Percentiles rank a stretch among this genome's conserved stretches.
Conservation (phyloP, 1,140 invertebrate species). For the Stratiolaelaps scimitus region DNA sequence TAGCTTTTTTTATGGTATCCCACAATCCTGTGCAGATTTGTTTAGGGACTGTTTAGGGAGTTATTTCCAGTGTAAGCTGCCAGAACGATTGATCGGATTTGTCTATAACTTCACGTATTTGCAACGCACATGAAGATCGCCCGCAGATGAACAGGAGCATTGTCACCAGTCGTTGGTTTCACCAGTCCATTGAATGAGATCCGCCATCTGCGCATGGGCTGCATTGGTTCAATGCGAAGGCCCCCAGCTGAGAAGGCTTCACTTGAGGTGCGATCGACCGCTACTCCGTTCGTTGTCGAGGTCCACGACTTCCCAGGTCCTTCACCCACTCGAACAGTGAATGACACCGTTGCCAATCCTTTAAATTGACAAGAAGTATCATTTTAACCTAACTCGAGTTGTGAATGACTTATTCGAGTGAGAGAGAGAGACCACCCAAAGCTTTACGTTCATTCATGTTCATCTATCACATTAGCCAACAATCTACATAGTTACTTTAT, state of each 20-base stretch:
- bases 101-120: neutral
- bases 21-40: too few species aligned
- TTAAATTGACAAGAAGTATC: too few species aligned
- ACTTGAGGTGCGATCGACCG: neutral
- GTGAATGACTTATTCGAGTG: neutral
- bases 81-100: too few species aligned
- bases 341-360: constrained; percentile 4
- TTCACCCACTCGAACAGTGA: neutral
- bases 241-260: neutral
- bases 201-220: neutral
- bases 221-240: neutral
- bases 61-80: neutral
- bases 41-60: too few species aligned
- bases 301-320: neutral
- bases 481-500: neutral
- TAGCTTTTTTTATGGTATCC: too few species aligned
- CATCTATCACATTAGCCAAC: neutral
- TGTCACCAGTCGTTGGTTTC: neutral
- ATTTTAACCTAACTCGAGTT: neutral
- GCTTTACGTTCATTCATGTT: neutral
- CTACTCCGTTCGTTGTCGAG: neutral
- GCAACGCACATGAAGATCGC: constrained; percentile 2
- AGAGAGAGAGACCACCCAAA: neutral
- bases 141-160: neutral
- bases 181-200: constrained; percentile 17